Evolutionary conservation across 2,888 invertebrate genomes (phyloP).

Genomic region (Thelaira solivaga): DNA sequence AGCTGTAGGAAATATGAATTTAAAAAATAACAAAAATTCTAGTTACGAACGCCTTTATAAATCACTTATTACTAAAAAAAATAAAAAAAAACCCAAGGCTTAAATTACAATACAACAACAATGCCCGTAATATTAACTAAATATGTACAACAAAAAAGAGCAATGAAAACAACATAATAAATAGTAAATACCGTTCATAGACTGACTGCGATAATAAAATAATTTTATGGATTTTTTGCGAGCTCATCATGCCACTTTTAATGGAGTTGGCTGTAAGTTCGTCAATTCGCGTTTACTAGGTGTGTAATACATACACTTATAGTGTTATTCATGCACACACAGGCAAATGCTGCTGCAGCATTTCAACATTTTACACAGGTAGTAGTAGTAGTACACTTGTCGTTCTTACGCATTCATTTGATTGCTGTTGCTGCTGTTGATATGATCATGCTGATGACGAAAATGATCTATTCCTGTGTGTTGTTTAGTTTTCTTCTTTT

Average conservation of each 20-base stretch:
- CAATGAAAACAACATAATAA: slow-evolving; percentile 56
- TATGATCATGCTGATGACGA: slow-evolving; percentile 30
- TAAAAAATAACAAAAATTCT: no score
- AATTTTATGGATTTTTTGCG: slow-evolving; percentile 73
- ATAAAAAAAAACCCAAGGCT: not conserved
- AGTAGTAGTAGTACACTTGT: slow-evolving; percentile 44
- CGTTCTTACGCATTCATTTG: slow-evolving; percentile 33
- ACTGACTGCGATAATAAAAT: slow-evolving; percentile 69
- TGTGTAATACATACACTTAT: slow-evolving; percentile 42
- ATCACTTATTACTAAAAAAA: not conserved
- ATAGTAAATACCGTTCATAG: slow-evolving; percentile 52
- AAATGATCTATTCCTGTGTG: slow-evolving; percentile 30
- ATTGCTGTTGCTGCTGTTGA: slow-evolving; percentile 26
- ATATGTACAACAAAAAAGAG: slow-evolving; percentile 27
- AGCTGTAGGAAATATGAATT: no score
- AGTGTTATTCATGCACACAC: not conserved
- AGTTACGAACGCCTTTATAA: slow-evolving; percentile 32
- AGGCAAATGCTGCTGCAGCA: not conserved
- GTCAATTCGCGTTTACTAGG: slow-evolving; percentile 57
- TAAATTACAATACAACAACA: slow-evolving; percentile 10
- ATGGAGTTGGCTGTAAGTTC: slow-evolving; percentile 64
- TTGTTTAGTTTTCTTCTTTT: not conserved
- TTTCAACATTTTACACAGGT: not conserved
- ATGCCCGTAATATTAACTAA: not conserved
- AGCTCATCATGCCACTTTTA: slow-evolving; percentile 71